Evolutionary conservation across 2,113 vertebrate genomes (phyloP).

Genomic region (Charina bottae): DNA sequence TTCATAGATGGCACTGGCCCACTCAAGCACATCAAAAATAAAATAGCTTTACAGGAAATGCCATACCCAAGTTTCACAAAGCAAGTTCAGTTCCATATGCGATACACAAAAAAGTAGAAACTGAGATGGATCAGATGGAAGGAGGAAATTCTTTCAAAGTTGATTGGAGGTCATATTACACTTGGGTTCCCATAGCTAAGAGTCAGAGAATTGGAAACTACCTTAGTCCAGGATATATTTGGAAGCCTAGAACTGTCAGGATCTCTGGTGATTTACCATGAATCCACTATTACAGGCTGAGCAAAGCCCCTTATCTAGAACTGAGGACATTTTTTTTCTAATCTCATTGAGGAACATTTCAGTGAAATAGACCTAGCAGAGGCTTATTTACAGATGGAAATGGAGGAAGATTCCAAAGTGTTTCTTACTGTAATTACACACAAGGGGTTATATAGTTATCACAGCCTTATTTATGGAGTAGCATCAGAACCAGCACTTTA

Average conservation of each 20-base stretch:
- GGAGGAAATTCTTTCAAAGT: neutral
- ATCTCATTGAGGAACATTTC: neutral
- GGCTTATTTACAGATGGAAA: neutral
- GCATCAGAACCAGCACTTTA: neutral
- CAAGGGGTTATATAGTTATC: neutral
- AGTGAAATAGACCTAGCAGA: neutral
- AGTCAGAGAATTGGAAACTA: neutral
- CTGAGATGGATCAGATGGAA: neutral
- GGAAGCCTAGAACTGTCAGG: neutral
- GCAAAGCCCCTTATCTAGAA: neutral
- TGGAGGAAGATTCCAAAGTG: neutral
- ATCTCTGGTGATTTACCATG: neutral
- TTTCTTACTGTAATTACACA: neutral
- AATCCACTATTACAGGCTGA: neutral
- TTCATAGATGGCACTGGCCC: neutral
- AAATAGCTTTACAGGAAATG: neutral
- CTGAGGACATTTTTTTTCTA: neutral
- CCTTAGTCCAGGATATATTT: neutral
- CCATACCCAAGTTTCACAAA: neutral
- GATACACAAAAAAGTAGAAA: neutral
- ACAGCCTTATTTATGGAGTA: neutral
- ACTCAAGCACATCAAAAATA: neutral
- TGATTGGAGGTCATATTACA: neutral
- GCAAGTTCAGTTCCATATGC: neutral
- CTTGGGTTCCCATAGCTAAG: neutral